phyloP scores from a whole-genome alignment of 1,140 invertebrate genomes.

The Hypothenemus hampei region DNA sequence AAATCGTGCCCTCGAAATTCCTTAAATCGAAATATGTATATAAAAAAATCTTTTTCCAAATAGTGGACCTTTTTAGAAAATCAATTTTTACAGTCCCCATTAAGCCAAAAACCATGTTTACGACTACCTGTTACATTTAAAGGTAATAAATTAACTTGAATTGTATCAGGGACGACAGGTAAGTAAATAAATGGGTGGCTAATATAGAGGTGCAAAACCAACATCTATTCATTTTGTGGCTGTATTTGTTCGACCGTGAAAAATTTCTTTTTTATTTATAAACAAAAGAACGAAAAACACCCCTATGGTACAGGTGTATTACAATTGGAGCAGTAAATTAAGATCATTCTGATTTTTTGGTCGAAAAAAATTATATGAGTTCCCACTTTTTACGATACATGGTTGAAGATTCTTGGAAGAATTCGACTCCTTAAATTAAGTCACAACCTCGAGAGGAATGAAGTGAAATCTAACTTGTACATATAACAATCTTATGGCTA shows the following conservation, averaged over 20 bases:
- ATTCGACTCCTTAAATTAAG: background rate
- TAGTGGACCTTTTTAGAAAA: too few relatives aligned
- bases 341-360: too few relatives aligned
- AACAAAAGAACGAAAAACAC: too few relatives aligned
- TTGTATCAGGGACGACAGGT: conserved; percentile 4
- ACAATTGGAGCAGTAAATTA: conserved; percentile 3
- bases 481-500: conserved; percentile 34
- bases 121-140: conserved; percentile 14
- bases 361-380: too few relatives aligned
- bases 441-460: conserved; percentile 3
- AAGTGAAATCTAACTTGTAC: conserved; percentile 38
- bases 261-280: background rate
- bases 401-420: too few relatives aligned
- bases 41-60: too few relatives aligned
- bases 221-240: conserved; percentile 10
- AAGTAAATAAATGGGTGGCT: background rate
- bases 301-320: too few relatives aligned
- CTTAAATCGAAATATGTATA: too few relatives aligned
- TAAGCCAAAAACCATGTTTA: conserved; percentile 9
- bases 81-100: conserved; percentile 5
- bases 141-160: conserved; percentile 8
- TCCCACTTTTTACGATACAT: too few relatives aligned
- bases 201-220: conserved; percentile 14
- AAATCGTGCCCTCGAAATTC: too few relatives aligned
- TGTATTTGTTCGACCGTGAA: conserved; percentile 1